Evolutionary conservation across 1,140 invertebrate species (phyloP).

Genomic region (Neodiprion virginianus): DNA sequence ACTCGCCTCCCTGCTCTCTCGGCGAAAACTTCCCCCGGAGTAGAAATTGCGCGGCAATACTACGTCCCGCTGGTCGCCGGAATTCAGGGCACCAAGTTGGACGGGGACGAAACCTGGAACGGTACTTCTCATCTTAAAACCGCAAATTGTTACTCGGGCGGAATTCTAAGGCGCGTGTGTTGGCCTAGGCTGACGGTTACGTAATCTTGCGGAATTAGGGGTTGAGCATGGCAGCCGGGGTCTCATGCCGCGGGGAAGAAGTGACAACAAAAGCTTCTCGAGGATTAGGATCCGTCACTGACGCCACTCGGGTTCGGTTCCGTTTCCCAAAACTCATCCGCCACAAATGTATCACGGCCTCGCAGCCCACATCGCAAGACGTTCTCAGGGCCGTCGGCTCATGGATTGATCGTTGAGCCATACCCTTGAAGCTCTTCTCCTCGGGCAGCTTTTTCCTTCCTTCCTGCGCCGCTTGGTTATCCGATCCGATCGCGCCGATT

Average conservation of each 20-base stretch:
- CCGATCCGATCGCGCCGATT: neutral
- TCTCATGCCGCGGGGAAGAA: slow-evolving; percentile 27
- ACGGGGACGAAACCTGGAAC: too few species aligned
- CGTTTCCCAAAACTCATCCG: neutral
- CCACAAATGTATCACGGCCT: neutral
- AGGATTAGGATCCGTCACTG: slow-evolving; percentile 46
- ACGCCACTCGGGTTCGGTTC: slow-evolving; percentile 24
- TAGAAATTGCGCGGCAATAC: neutral
- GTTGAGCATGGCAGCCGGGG: slow-evolving; percentile 18
- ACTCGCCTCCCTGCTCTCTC: neutral
- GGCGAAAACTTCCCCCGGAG: neutral
- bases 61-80: neutral
- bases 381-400: neutral
- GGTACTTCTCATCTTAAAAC: too few species aligned
- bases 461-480: neutral
- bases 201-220: slow-evolving; percentile 53
- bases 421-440: too few species aligned
- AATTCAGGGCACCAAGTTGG: too few species aligned
- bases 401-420: neutral
- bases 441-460: neutral
- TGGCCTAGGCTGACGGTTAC: slow-evolving; percentile 54
- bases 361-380: too few species aligned
- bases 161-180: slow-evolving; percentile 31
- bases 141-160: neutral
- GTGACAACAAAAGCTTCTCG: slow-evolving; percentile 48